phyloP scores from a whole-genome alignment of 2,113 vertebrate genomes.

The Oncorhynchus clarkii region DNA sequence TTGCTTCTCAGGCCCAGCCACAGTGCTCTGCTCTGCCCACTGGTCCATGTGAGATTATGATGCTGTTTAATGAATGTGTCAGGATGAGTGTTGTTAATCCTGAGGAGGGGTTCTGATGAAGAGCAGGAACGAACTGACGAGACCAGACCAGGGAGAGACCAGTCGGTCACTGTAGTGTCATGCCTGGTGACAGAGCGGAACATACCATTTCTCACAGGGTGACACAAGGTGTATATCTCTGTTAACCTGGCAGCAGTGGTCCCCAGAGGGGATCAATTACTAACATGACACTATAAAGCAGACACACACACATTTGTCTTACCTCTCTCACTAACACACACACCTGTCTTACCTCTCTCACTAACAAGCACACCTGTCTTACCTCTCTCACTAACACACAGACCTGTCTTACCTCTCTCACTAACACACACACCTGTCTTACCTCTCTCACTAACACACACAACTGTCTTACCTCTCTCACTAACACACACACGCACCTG shows the following conservation, averaged over 20 bases:
- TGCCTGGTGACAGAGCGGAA: constrained; percentile 1
- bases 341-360: no score
- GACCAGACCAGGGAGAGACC: constrained; percentile 17
- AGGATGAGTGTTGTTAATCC: constrained; percentile 5
- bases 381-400: no score
- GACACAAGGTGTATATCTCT: constrained; percentile 45
- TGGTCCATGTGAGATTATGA: constrained; percentile 18
- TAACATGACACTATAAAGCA: background rate
- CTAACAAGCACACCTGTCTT: no score
- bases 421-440: no score
- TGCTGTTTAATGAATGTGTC: constrained; percentile 46
- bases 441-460: no score
- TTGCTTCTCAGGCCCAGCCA: background rate
- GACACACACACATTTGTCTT: background rate
- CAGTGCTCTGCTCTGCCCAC: background rate
- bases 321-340: no score
- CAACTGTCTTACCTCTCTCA: no score
- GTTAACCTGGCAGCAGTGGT: constrained; percentile 44
- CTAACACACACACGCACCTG: no score
- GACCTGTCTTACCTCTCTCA: no score
- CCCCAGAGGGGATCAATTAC: constrained; percentile 4
- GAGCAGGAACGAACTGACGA: background rate
- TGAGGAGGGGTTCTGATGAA: constrained; percentile 11
- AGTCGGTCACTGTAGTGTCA: background rate
- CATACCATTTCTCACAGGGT: constrained; percentile 52